Percentiles rank a stretch among this genome's conserved stretches.
These are phyloP conservation scores for Berghia stephanieae DNA, from an alignment of 1,140 invertebrate genomes.

Conservation along the genomic window DNA sequence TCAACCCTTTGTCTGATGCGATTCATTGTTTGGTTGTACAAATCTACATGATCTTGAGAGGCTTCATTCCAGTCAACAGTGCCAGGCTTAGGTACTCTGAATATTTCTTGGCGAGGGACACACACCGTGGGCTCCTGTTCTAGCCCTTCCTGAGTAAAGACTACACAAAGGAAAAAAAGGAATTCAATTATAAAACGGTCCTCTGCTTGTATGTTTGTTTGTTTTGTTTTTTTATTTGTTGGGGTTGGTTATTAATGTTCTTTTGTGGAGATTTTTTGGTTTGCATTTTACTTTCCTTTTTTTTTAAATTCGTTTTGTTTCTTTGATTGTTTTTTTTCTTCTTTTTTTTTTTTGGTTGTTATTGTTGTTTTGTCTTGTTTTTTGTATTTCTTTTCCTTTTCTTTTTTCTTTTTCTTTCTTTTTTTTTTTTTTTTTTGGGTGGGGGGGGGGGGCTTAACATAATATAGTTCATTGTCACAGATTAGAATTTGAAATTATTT, in stretches of 20 bases:
- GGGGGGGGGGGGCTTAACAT: not conserved
- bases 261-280: no score
- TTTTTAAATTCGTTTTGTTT: no score
- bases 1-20: constrained; percentile 51
- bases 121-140: constrained; percentile 59
- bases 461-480: no score
- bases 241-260: no score
- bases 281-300: no score
- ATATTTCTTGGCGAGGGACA: constrained; percentile 61
- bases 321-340: no score
- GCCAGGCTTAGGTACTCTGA: constrained; percentile 64
- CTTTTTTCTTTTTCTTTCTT: not conserved
- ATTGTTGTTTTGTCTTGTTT: no score
- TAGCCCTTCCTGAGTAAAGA: constrained; percentile 63
- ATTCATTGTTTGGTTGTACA: constrained; percentile 58
- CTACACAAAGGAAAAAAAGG: constrained; percentile 44
- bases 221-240: no score
- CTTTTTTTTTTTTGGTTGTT: no score
- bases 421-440: not conserved
- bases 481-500: no score
- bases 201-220: no score
- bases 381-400: no score
- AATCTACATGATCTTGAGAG: constrained; percentile 50
- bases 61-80: constrained; percentile 60
- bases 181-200: not conserved